Evolutionary conservation across 2,888 invertebrate species (phyloP).

Genomic region (Campopleginae sp.): DNA sequence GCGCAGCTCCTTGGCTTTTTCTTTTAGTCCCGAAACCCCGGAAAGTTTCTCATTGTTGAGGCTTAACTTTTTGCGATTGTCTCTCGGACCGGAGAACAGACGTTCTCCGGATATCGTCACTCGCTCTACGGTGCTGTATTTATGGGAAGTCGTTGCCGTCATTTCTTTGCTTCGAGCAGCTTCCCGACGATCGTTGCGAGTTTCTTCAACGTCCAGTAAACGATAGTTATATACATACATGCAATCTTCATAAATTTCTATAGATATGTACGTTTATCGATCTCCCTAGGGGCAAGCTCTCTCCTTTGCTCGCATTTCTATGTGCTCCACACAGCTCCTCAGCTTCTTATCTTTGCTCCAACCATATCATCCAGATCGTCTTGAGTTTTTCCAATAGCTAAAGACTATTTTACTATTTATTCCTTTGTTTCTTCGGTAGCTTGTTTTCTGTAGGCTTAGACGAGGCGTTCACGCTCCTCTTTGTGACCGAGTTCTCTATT

Average conservation of each 20-base stretch:
- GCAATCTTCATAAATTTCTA: background rate
- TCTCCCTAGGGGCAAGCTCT: slow-evolving; percentile 41
- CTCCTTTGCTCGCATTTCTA: slow-evolving; percentile 31
- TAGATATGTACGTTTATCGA: slow-evolving; percentile 7
- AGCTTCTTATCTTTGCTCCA: slow-evolving; percentile 56
- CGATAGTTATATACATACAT: slow-evolving; percentile 6
- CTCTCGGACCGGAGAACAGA: slow-evolving; percentile 17
- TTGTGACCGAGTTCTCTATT: slow-evolving; percentile 30
- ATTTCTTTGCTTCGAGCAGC: slow-evolving; percentile 49
- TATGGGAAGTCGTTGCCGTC: slow-evolving; percentile 57
- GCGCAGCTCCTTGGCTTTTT: background rate
- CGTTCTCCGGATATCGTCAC: slow-evolving; percentile 53
- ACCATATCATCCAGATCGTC: slow-evolving; percentile 68
- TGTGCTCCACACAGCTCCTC: slow-evolving; percentile 42
- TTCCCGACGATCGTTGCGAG: slow-evolving; percentile 34
- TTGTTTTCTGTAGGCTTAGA: slow-evolving; percentile 7
- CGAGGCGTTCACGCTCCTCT: slow-evolving; percentile 26
- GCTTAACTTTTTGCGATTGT: slow-evolving; percentile 23
- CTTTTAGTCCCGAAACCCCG: background rate
- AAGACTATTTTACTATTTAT: slow-evolving; percentile 31
- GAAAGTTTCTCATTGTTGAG: background rate
- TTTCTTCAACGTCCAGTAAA: slow-evolving; percentile 40
- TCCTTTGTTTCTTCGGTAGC: background rate
- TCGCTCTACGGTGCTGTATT: slow-evolving; percentile 50
- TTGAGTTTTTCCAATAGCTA: slow-evolving; percentile 64